Percentiles rank a stretch among this genome's conserved stretches.
phyloP scores from a whole-genome alignment of 2,113 vertebrate genomes.

The Sturnira hondurensis region DNA sequence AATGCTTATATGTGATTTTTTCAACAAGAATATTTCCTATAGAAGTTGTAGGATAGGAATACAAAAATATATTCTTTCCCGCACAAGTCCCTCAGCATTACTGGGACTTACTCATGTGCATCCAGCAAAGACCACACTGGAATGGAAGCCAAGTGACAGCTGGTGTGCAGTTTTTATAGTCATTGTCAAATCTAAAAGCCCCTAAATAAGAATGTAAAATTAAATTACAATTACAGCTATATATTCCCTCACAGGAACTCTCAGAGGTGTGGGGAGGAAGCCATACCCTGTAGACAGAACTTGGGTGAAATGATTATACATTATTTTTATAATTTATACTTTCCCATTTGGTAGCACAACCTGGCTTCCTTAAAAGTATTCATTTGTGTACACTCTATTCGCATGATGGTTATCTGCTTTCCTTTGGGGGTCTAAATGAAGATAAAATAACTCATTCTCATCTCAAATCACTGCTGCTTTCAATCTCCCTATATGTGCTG shows the following conservation, averaged over 20 bases:
- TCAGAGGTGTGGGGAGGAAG: not conserved
- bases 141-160: conserved; percentile 64
- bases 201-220: conserved; percentile 69
- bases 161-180: conserved; percentile 59
- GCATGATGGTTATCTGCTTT: not conserved
- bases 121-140: not conserved
- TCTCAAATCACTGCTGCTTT: conserved; percentile 41
- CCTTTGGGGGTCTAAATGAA: conserved; percentile 52
- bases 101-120: conserved; percentile 31
- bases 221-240: conserved; percentile 62
- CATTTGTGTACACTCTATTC: conserved; percentile 8
- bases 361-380: not conserved
- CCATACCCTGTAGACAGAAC: not conserved
- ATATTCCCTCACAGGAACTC: not conserved
- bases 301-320: not conserved
- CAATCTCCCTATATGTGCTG: conserved; percentile 52
- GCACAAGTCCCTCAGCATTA: not conserved
- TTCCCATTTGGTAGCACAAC: not conserved
- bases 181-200: conserved; percentile 49
- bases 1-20: not conserved
- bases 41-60: not conserved
- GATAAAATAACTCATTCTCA: conserved; percentile 59
- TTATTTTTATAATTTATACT: not conserved
- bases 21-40: not conserved
- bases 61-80: not conserved